A percentile compares a stretch with the other conserved stretches of the same genome.
Conservation (phyloP, 2,888 invertebrate genomes). For the Sarcophaga rosellei region DNA sequence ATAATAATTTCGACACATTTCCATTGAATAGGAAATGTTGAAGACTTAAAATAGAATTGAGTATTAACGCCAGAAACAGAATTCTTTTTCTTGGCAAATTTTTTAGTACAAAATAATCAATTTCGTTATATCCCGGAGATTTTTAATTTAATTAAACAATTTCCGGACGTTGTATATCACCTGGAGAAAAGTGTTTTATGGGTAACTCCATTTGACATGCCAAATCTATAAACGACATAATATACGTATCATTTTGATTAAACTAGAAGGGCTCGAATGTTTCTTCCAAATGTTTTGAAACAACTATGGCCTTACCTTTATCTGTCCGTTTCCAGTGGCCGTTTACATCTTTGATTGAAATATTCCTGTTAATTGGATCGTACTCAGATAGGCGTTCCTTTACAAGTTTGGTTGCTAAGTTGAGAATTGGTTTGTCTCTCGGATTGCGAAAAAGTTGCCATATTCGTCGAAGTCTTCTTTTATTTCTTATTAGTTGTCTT, state of each 20-base stretch:
- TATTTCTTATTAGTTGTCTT: neutral
- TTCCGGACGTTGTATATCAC: too few species aligned
- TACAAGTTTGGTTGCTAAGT: neutral
- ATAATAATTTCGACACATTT: too few species aligned
- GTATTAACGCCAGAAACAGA: too few species aligned
- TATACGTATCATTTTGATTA: conserved; percentile 5
- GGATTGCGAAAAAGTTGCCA: conserved; percentile 17
- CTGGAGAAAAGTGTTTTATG: neutral
- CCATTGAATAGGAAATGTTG: too few species aligned
- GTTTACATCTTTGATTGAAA: conserved; percentile 27
- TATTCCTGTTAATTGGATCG: conserved; percentile 29
- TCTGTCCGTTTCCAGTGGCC: neutral
- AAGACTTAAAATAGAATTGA: too few species aligned
- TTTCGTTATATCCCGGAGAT: too few species aligned
- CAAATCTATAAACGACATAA: neutral
- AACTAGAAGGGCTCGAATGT: neutral
- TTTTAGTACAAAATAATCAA: too few species aligned
- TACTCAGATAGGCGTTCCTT: conserved; percentile 7
- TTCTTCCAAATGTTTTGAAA: conserved; percentile 6
- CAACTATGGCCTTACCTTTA: conserved; percentile 4
- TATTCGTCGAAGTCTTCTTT: conserved; percentile 28
- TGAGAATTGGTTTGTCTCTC: conserved; percentile 18
- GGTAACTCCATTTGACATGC: conserved; percentile 17
- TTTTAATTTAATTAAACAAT: too few species aligned
- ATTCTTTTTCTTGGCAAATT: too few species aligned